Evolutionary conservation across 2,888 invertebrate genomes (phyloP).

Genomic region (Pyrocoelia pectoralis): DNA sequence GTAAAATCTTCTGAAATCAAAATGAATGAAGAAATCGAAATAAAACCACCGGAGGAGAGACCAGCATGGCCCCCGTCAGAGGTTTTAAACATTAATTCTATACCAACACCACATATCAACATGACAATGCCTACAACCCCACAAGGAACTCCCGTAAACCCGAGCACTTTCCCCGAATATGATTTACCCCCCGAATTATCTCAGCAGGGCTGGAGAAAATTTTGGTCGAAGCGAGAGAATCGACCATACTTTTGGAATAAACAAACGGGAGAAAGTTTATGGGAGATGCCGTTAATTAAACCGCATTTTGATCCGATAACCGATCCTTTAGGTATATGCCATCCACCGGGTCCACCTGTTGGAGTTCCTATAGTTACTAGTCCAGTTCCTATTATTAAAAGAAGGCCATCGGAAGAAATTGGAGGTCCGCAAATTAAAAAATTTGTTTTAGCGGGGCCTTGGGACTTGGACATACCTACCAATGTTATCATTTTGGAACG

Average conservation of each 20-base stretch:
- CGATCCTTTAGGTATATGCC: slow-evolving; percentile 87
- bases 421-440: slow-evolving; percentile 83
- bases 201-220: slow-evolving; percentile 95
- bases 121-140: slow-evolving; percentile 67
- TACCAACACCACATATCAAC: slow-evolving; percentile 51
- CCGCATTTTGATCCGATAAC: slow-evolving; percentile 90
- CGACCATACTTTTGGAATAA: slow-evolving; percentile 98
- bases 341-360: slow-evolving; percentile 48
- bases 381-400: slow-evolving; percentile 70
- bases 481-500: slow-evolving; percentile 91
- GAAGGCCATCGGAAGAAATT: slow-evolving; percentile 76
- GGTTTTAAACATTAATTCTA: slow-evolving; percentile 48
- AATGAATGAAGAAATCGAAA: slow-evolving; percentile 59
- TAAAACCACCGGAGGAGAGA: slow-evolving; percentile 53
- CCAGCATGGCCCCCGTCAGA: slow-evolving; percentile 56
- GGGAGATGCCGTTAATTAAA: slow-evolving; percentile 87
- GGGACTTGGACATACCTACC: slow-evolving; percentile 93
- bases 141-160: slow-evolving; percentile 64
- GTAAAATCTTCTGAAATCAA: slow-evolving; percentile 40
- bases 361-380: slow-evolving; percentile 58
- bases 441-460: slow-evolving; percentile 88
- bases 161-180: slow-evolving; percentile 58
- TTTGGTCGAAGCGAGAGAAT: slow-evolving; percentile 96
- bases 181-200: slow-evolving; percentile 72
- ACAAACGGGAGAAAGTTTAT: slow-evolving; percentile 92